A percentile compares a stretch with the other conserved stretches of the same genome.
phyloP scores from a whole-genome alignment of 1,140 invertebrate species.

The Diabrotica undecimpunctata region DNA sequence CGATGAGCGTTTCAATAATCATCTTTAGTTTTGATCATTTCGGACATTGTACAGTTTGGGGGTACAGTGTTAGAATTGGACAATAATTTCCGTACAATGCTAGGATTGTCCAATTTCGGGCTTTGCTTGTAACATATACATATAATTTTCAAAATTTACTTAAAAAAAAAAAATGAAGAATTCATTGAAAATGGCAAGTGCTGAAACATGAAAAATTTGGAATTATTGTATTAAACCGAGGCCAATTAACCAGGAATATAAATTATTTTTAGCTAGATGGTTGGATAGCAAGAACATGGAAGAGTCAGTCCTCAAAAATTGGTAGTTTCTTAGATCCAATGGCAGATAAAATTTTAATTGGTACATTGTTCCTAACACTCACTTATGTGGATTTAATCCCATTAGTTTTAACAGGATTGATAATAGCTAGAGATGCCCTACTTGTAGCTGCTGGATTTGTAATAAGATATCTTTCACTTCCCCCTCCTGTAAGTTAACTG shows the following conservation, averaged over 20 bases:
- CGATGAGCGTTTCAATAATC: too few relatives aligned
- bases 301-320: slow-evolving; percentile 83
- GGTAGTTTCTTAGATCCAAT: slow-evolving; percentile 96
- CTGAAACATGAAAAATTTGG: too few relatives aligned
- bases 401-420: slow-evolving; percentile 75
- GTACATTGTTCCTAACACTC: slow-evolving; percentile 80
- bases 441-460: slow-evolving; percentile 80
- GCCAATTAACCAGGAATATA: not conserved
- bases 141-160: too few relatives aligned
- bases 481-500: slow-evolving; percentile 70
- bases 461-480: slow-evolving; percentile 84
- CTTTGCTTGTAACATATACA: too few relatives aligned
- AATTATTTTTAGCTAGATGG: slow-evolving; percentile 77
- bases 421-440: slow-evolving; percentile 79
- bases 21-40: too few relatives aligned
- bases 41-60: too few relatives aligned
- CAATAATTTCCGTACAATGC: too few relatives aligned
- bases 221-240: too few relatives aligned
- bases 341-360: slow-evolving; percentile 94
- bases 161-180: too few relatives aligned
- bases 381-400: slow-evolving; percentile 85
- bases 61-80: too few relatives aligned
- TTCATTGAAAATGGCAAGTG: too few relatives aligned
- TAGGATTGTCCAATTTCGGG: too few relatives aligned
- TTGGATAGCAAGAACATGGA: slow-evolving; percentile 90